Conservation (phyloP, 1,140 invertebrate species). For the Elysia chlorotica region DNA sequence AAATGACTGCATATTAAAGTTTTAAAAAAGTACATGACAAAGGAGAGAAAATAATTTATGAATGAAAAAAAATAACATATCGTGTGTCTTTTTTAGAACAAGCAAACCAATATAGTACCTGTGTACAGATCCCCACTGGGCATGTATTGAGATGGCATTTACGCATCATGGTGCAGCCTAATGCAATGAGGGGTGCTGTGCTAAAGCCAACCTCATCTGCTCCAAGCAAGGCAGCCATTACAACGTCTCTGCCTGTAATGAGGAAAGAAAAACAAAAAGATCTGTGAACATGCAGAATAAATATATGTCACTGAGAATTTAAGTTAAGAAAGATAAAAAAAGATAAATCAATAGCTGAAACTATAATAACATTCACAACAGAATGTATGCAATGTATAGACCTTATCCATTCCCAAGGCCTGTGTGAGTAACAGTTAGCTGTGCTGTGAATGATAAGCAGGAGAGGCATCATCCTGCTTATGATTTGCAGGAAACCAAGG, state of each 20-base stretch:
- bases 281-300: too few relatives aligned
- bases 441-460: too few relatives aligned
- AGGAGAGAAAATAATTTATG: too few relatives aligned
- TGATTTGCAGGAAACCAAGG: too few relatives aligned
- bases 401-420: too few relatives aligned
- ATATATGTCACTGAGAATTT: too few relatives aligned
- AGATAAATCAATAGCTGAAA: too few relatives aligned
- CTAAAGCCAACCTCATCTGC: conserved; percentile 99
- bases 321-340: too few relatives aligned
- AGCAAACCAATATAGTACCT: conserved; percentile 41
- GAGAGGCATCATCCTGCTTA: too few relatives aligned
- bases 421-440: too few relatives aligned
- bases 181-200: conserved; percentile 94
- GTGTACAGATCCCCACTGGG: conserved; percentile 96
- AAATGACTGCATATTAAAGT: neutral
- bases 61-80: neutral
- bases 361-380: too few relatives aligned
- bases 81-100: neutral
- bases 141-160: conserved; percentile 99
- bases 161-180: conserved; percentile 99
- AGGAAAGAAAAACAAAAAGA: conserved; percentile 4
- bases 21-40: neutral
- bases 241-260: conserved; percentile 84
- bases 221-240: conserved; percentile 92
- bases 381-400: too few relatives aligned